Conservation (phyloP, 1,140 invertebrate genomes). For the Philopotamus ludificatus region DNA sequence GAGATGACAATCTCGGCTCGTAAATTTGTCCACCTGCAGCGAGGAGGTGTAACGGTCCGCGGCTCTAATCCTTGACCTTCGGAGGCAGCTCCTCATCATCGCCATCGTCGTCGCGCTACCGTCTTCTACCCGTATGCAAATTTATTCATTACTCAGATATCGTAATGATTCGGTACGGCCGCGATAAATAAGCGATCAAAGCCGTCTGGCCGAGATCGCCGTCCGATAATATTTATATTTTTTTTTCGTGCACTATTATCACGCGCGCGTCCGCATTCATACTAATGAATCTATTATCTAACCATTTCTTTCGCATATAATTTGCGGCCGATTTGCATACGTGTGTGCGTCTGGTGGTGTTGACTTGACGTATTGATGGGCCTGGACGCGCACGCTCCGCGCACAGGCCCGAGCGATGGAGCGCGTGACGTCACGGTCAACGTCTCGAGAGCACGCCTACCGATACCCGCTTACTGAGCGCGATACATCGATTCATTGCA, state of each 20-base stretch:
- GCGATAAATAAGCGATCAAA: constrained; percentile 37
- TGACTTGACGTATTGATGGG: too few species aligned
- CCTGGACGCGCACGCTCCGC: too few species aligned
- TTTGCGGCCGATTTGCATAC: background rate
- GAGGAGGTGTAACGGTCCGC: background rate
- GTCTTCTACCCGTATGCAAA: constrained; percentile 30
- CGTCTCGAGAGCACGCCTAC: too few species aligned
- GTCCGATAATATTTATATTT: too few species aligned
- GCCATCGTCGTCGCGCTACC: constrained; percentile 6
- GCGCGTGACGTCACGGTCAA: too few species aligned
- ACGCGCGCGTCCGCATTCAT: background rate
- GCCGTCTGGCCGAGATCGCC: background rate
- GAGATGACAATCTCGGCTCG: too few species aligned
- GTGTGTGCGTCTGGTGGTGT: too few species aligned
- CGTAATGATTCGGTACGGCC: constrained; percentile 27
- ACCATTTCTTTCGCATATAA: background rate
- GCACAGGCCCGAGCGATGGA: too few species aligned
- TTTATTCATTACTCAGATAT: constrained; percentile 38
- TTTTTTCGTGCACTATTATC: background rate
- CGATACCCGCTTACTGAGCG: too few species aligned
- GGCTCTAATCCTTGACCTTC: constrained; percentile 17
- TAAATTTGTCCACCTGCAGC: too few species aligned
- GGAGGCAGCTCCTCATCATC: background rate
- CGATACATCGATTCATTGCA: too few species aligned
- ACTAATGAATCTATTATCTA: background rate